These are phyloP conservation scores for Knipowitschia caucasica DNA, from an alignment of 2,797 vertebrate species.

Conservation along the genomic window DNA sequence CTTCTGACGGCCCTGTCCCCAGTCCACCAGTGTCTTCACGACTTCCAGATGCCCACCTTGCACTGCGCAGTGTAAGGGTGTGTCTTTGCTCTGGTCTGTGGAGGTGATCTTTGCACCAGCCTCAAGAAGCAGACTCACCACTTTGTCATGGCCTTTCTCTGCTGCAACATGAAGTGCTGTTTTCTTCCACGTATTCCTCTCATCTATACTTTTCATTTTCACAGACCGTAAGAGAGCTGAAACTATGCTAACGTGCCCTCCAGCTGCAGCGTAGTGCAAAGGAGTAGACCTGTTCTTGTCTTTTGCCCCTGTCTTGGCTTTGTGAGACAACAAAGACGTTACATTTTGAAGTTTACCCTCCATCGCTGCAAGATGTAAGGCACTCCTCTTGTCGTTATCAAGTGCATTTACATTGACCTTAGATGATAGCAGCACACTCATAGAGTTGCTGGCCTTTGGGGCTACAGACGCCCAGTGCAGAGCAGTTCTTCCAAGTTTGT, in stretches of 20 bases:
- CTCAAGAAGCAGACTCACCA: conserved; percentile 65
- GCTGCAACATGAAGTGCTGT: conserved; percentile 75
- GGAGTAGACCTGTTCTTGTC: conserved; percentile 79
- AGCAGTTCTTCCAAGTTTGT: conserved; percentile 69
- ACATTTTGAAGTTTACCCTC: conserved; percentile 53
- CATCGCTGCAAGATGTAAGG: conserved; percentile 72
- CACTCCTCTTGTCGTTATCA: conserved; percentile 77
- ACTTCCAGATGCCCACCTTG: conserved; percentile 58
- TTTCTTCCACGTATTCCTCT: conserved; percentile 80
- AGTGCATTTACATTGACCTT: conserved; percentile 59
- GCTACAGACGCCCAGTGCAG: conserved; percentile 71
- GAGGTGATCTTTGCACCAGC: conserved; percentile 71
- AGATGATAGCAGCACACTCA: conserved; percentile 68
- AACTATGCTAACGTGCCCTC: conserved; percentile 51
- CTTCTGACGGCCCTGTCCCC: conserved; percentile 48
- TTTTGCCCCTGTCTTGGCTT: conserved; percentile 66
- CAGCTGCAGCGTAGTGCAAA: conserved; percentile 67
- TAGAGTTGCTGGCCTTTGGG: conserved; percentile 41
- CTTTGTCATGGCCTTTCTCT: conserved; percentile 63
- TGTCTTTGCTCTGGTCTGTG: conserved; percentile 76
- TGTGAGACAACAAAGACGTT: conserved; percentile 57
- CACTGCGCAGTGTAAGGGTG: conserved; percentile 75
- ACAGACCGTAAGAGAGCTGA: conserved; percentile 59
- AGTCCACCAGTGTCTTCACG: conserved; percentile 56
- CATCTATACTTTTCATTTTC: conserved; percentile 68